phyloP scores from a whole-genome alignment of 2,797 vertebrate genomes.

The Pseudomugil tenellus region DNA sequence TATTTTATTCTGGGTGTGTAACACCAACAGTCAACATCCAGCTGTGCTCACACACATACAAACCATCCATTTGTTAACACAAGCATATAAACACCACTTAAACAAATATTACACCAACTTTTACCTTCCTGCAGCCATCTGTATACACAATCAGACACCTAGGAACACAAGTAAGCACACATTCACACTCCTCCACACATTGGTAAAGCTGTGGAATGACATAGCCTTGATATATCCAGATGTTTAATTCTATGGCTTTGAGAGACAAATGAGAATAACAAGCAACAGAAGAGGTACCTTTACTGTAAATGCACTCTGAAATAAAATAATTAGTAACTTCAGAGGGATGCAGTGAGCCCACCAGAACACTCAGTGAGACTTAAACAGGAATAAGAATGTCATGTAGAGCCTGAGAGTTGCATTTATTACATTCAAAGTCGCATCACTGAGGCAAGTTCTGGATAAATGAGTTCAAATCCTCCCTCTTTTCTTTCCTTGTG shows the following conservation, averaged over 20 bases:
- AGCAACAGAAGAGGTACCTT: conserved; percentile 12
- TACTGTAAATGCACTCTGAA: conserved; percentile 7
- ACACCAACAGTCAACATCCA: conserved; percentile 39
- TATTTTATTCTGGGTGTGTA: conserved; percentile 22
- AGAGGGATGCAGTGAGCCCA: background rate
- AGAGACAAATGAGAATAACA: conserved; percentile 28
- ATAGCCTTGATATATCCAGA: conserved; percentile 21
- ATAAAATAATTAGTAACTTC: background rate
- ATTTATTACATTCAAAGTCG: conserved; percentile 38
- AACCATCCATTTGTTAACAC: conserved; percentile 56
- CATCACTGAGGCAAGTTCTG: conserved; percentile 59
- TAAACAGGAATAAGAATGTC: background rate
- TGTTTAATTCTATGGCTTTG: conserved; percentile 42
- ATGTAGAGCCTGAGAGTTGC: conserved; percentile 29
- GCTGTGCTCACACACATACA: conserved; percentile 44
- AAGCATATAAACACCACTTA: conserved; percentile 57
- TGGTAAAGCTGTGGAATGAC: conserved; percentile 32
- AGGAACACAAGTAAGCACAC: conserved; percentile 44
- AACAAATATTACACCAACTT: conserved; percentile 63
- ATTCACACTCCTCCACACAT: conserved; percentile 14
- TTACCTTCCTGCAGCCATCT: conserved; percentile 59
- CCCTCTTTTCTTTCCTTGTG: conserved; percentile 71
- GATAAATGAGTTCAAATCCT: conserved; percentile 56
- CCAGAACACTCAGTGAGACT: background rate
- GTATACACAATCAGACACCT: conserved; percentile 53